phyloP scores from a whole-genome alignment of 2,888 invertebrate species.

The Ecliptopera silaceata region DNA sequence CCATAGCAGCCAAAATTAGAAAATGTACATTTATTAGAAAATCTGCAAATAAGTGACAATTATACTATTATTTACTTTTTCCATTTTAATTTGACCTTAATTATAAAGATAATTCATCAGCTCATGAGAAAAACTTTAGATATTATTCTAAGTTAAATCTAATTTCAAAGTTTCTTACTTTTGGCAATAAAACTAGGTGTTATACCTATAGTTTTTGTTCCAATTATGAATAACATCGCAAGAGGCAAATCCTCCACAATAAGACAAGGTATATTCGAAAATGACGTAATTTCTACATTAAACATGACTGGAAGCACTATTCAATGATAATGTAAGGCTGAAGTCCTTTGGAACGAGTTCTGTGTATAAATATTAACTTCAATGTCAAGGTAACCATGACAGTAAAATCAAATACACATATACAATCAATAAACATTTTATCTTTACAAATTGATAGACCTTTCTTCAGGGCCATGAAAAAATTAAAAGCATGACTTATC shows the following conservation, averaged over 20 bases:
- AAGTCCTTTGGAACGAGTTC: constrained; percentile 15
- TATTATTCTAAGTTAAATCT: no score
- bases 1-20: no score
- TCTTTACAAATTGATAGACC: background rate
- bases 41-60: no score
- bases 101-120: no score
- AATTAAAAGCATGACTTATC: constrained; percentile 3
- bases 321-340: constrained; percentile 13
- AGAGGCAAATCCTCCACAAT: background rate
- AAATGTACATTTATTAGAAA: no score
- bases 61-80: no score
- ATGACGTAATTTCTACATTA: constrained; percentile 25
- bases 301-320: constrained; percentile 16
- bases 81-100: no score
- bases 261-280: constrained; percentile 14
- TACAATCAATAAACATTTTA: background rate
- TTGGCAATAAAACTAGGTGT: background rate
- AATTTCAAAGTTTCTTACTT: no score
- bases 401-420: background rate
- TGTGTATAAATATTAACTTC: constrained; percentile 13
- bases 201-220: background rate
- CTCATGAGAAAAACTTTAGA: no score
- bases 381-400: constrained; percentile 14
- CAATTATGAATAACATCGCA: background rate
- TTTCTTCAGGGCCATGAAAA: no score